Conservation (phyloP, 2,888 invertebrate genomes). For the Melieria crassipennis region DNA sequence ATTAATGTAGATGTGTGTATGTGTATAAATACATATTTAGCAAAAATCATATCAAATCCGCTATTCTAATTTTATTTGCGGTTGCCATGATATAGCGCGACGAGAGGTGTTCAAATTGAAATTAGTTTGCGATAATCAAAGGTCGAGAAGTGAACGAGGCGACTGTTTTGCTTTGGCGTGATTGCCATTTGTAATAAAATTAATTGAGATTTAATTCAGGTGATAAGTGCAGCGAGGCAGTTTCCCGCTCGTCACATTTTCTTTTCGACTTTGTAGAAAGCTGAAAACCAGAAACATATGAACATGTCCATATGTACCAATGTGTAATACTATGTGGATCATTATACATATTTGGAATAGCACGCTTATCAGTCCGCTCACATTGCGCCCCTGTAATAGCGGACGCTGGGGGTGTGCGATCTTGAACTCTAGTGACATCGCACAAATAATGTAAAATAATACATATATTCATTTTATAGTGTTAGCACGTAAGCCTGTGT, state of each 20-base stretch:
- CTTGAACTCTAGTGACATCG: constrained; percentile 56
- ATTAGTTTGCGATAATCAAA: background rate
- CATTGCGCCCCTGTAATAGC: background rate
- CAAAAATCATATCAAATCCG: too few species aligned
- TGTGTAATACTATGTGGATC: too few species aligned
- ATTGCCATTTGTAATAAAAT: constrained; percentile 64
- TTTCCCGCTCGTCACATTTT: too few species aligned
- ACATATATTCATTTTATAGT: background rate
- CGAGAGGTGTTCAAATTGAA: background rate
- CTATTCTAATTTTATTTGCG: too few species aligned
- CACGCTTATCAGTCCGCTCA: too few species aligned
- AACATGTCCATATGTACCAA: too few species aligned
- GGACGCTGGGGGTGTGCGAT: constrained; percentile 38
- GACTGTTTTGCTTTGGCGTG: constrained; percentile 42
- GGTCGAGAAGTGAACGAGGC: background rate
- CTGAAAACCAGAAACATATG: too few species aligned
- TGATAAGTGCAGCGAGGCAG: constrained; percentile 34
- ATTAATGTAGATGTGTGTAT: too few species aligned
- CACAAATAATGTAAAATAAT: constrained; percentile 52
- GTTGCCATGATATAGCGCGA: background rate
- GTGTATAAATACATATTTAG: too few species aligned
- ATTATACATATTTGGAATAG: too few species aligned
- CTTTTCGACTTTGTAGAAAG: too few species aligned
- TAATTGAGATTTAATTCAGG: constrained; percentile 64
- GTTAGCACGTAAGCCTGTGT: too few species aligned